Percentiles rank a stretch among this genome's conserved stretches.
Conservation (phyloP, 2,797 vertebrate species). For the Sebastes melanostomus region DNA sequence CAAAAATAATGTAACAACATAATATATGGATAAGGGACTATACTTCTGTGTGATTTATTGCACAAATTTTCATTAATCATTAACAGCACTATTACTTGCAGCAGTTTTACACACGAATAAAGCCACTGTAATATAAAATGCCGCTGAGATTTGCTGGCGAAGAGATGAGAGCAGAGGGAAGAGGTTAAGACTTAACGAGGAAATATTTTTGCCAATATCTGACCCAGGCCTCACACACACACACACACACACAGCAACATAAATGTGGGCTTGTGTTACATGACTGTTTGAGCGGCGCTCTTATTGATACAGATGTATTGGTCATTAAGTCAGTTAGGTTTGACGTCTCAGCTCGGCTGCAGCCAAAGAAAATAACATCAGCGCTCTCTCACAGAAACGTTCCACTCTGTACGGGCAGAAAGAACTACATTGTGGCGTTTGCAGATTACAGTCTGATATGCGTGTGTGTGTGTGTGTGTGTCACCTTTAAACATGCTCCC, state of each 20-base stretch:
- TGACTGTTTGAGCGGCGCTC: slow-evolving; percentile 54
- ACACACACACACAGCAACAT: slow-evolving; percentile 21
- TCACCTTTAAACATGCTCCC: slow-evolving; percentile 24
- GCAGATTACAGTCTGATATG: slow-evolving; percentile 41
- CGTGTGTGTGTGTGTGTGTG: slow-evolving; percentile 7
- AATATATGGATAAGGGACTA: slow-evolving; percentile 7
- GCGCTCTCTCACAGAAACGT: slow-evolving; percentile 69
- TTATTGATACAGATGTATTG: slow-evolving; percentile 82
- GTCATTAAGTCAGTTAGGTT: slow-evolving; percentile 81
- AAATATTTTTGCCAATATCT: slow-evolving; percentile 65
- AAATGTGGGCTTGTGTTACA: slow-evolving; percentile 72
- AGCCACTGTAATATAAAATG: slow-evolving; percentile 42
- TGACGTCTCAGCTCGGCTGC: slow-evolving; percentile 68
- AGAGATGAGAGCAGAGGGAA: slow-evolving; percentile 64
- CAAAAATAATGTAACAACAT: slow-evolving; percentile 20
- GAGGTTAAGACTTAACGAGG: slow-evolving; percentile 62
- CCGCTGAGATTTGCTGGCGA: slow-evolving; percentile 43
- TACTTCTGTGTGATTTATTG: slow-evolving; percentile 45
- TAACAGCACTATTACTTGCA: slow-evolving; percentile 45
- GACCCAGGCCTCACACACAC: slow-evolving; percentile 47
- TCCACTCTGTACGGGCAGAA: slow-evolving; percentile 65
- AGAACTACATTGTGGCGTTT: slow-evolving; percentile 63
- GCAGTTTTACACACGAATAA: slow-evolving; percentile 59
- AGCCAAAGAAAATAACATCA: slow-evolving; percentile 82
- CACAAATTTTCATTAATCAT: slow-evolving; percentile 48